These are phyloP conservation scores for Platyscelio sp. DNA, from an alignment of 2,888 invertebrate species.

Conservation along the genomic window DNA sequence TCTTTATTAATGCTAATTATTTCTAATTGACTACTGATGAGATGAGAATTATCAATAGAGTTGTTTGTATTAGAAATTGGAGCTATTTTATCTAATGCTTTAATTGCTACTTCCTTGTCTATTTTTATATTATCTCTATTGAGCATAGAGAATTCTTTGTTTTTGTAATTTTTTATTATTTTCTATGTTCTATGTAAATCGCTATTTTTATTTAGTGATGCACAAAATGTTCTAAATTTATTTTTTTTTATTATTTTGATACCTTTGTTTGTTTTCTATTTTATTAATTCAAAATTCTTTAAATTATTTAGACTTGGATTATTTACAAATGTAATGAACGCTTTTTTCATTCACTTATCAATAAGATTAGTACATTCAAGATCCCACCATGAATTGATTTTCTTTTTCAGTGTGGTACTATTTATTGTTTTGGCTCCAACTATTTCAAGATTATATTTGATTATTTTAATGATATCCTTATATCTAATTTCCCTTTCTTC, in stretches of 20 bases:
- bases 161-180: conserved; percentile 1
- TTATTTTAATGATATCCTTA: not conserved
- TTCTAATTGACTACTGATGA: not conserved
- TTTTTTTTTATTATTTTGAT: not conserved
- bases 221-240: not conserved
- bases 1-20: not conserved
- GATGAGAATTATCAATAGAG: not conserved
- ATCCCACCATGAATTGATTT: conserved; percentile 18
- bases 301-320: not conserved
- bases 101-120: not conserved
- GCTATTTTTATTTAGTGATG: not conserved
- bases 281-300: not conserved
- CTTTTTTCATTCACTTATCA: not conserved
- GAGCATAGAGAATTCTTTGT: not conserved
- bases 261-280: not conserved
- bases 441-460: not conserved
- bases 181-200: not conserved
- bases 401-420: not conserved
- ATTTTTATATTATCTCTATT: not conserved
- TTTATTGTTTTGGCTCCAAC: not conserved
- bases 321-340: not conserved
- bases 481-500: no score
- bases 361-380: no score
- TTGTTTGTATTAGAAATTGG: not conserved
- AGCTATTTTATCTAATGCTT: not conserved